Base-by-base conservation (phyloP, 2,797 vertebrate species). In the Vireo griseus region DNA sequence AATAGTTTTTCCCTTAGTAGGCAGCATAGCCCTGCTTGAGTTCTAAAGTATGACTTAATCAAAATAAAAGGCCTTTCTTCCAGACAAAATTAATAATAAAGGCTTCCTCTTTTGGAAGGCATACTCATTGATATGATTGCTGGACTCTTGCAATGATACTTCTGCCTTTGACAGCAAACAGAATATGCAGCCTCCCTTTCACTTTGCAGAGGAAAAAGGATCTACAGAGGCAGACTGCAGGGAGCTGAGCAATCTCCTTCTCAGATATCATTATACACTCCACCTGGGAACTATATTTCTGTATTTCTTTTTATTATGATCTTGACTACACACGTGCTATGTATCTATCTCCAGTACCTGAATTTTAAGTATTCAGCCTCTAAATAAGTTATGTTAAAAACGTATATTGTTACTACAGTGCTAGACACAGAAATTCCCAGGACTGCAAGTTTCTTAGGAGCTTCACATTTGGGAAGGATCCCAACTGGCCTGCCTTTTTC, bases 11-110 rank as follows among this genome's bases (percentile, higher is more conserved):
- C 48, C 33, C 11, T 55, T 69, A 51, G 20, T 26, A 75, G 71
- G 14, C 5, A 55, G 5, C 24, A 58, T 22, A 68, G 28, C 9
- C 4, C 28, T 74, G 33, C 14, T 18, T 31, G 13, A 42, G 4
- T 57, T 68, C 50, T 88, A 44, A 74, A 66, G 59, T 26, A 47
- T 25, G 3, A 65, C 16, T 57, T 63, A 45, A 48, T 18, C 20
- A 68, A 14, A 90, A 66, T 20, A 83, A 83, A 91, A 85, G 25
- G 8, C 26, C 13, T 73, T 85, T 35, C 16, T 82, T 85, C 33
- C 5, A 31, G 28, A 33, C 6, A 57, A 63, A 73, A 76, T 24
- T 66, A 48, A 52, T 10, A 51, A 28, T 40, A 15, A 73, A 58
- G 11, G 0, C 44, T 82, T 51, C 4, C 9, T 18, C 25, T 65